Base-by-base conservation (phyloP, 2,797 vertebrate species). In the Myripristis jacobus region DNA sequence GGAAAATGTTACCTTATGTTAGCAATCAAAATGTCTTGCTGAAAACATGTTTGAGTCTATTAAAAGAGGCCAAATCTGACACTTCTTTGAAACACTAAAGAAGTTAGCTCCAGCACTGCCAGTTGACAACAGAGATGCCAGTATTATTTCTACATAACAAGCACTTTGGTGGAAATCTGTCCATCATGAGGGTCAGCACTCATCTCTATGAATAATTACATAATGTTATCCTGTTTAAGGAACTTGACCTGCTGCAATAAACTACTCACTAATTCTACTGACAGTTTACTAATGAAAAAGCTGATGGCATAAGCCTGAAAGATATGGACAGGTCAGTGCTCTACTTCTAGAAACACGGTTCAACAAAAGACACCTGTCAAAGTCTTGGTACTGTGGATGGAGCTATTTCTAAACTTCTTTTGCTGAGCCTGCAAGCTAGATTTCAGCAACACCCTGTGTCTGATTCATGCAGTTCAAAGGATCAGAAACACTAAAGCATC, bases 271-370 rank as follows among this genome's bases (percentile, higher is more conserved):
- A 27, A 56, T 73, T 84, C 69, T 82, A 62, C 59, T 61, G 64
- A 21, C 43, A 70, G 72, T 83, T 80, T 81, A 55, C 70, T 80
- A 66, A 59, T 80, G 66, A 70, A 76, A 75, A 70, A 87, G 72
- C 79, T 84, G 82, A 88, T 83, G 83, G 74, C 31, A 69, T 43
- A 50, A 54, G 3, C 16, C 61, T 77, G 58, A 72, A 79, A 62
- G 76, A 65, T 31, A 21, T 50, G 8, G 12, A 62, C 38, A 18
- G 24, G 53, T 70, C 80, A 81, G 68, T 79, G 58, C 52, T 69
- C 59, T 55, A 55, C 58, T 70, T 83, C 51, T 66, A 36, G 65
- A 79, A 63, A 54, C 25, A 53, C 57, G 70, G 53, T 75, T 75
- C 78, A 54, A 51, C 68, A 81, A 48, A 44, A 75, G 47, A 48